phyloP scores from a whole-genome alignment of 30 jellyfish, hydroid and myxozoan genomes.

The Hydractinia symbiolongicarpus region DNA sequence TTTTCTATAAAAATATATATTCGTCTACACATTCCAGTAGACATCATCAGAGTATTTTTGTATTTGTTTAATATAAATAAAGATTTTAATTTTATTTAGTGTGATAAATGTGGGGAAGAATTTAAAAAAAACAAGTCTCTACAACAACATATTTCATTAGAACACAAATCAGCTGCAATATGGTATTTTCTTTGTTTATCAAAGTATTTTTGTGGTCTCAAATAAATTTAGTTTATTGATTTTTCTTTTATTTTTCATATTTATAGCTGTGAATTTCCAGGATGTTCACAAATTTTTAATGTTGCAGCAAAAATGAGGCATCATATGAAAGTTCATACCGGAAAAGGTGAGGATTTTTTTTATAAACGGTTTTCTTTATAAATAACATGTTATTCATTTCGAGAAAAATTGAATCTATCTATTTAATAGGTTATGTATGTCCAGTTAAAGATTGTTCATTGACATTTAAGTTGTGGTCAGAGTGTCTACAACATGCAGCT shows the following conservation, averaged over 20 bases:
- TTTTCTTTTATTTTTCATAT: too few species aligned
- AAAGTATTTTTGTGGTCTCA: not conserved
- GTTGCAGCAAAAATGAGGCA: slow-evolving; percentile 15
- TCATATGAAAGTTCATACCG: slow-evolving; percentile 25
- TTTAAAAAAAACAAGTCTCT: slow-evolving; percentile 24
- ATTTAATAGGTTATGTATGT: slow-evolving; percentile 15
- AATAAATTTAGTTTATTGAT: not conserved
- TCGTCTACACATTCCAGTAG: slow-evolving; percentile 1
- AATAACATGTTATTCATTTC: too few species aligned
- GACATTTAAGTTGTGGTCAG: slow-evolving; percentile 24
- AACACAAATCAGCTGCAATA: slow-evolving; percentile 15
- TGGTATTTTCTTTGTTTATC: not conserved
- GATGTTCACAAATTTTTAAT: slow-evolving; percentile 21
- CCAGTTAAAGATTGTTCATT: slow-evolving; percentile 22
- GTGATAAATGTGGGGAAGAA: slow-evolving; percentile 25
- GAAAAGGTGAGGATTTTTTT: slow-evolving; percentile 6
- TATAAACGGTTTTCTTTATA: not conserved
- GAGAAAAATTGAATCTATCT: not conserved
- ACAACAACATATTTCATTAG: slow-evolving; percentile 18
- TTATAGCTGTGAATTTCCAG: slow-evolving; percentile 33
- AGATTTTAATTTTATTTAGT: slow-evolving; percentile 6
- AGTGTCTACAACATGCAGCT: slow-evolving; percentile 30
- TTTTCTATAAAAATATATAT: too few species aligned
- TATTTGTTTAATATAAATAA: not conserved
- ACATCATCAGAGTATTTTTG: not conserved